Base-by-base conservation (phyloP, 2,888 invertebrate genomes). In the Drosophila quasianomalipes region DNA sequence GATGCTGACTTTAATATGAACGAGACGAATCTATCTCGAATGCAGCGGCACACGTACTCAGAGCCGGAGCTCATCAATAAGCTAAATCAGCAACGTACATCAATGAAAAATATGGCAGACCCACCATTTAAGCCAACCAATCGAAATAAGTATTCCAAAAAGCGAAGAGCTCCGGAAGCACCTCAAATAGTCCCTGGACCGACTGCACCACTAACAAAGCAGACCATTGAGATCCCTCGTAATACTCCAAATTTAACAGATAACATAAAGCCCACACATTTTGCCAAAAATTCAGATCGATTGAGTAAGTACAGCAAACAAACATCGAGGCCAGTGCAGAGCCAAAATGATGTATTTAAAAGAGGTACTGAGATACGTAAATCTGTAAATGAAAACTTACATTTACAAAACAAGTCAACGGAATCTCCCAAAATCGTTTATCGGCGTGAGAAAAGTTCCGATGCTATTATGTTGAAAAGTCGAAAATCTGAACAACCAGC, bases 91-190 rank as follows among this genome's bases (percentile, higher is more conserved):
- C 44, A 66, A 37, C 9, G 57, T 1, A 28, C 26, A 37, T 49
- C 10, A 3, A 28, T 41, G 12, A 62, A 37, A 44, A 62, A 69
- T 30, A 22, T 33, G 10, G 10, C 47, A 19, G 72, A 76, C 0
- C 19, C 70, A 2, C n/a, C 75, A 19, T 33, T 52, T 16, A 82
- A 81, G 51, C 54, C 82, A 1, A 75, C 80, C 1, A 87, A 95
- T 95, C 72, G 94, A 93, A 77, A 93, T 89, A 75, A 94, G 92
- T 93, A 95, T 95, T 84, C 85, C 68, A 96, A 96, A 89, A 96
- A 96, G 85, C 96, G 97, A 92, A 97, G 97, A 93, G 96, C 97
- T 91, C 97, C 97, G 4, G 79, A 86, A n/a, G 89, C 82, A 3
- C 91, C 89, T 1, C 33, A 66, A 49, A 28, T 52, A 4, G 51